A percentile compares a stretch with the other conserved stretches of the same genome.
These are phyloP conservation scores for Synergus gifuensis DNA, from an alignment of 2,888 invertebrate species.

Conservation along the genomic window DNA sequence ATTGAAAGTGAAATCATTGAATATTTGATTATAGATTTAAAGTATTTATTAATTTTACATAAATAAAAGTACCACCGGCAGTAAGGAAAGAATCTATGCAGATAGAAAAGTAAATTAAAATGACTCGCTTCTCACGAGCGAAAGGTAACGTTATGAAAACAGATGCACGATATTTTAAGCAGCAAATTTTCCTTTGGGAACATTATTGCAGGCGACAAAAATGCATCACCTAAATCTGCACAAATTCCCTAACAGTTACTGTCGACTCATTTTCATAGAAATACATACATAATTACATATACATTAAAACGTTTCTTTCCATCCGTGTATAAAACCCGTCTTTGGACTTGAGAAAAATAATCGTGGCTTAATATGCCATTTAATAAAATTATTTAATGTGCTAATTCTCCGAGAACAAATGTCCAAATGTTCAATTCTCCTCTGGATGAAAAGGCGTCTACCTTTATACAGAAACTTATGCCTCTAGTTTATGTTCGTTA, in stretches of 20 bases:
- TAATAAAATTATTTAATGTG: slow-evolving; percentile 1
- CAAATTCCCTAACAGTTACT: background rate
- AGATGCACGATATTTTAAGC: background rate
- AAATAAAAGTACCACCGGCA: slow-evolving; percentile 15
- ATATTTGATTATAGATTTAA: slow-evolving; percentile 15
- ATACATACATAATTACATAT: background rate
- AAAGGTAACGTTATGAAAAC: background rate
- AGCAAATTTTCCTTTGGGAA: background rate
- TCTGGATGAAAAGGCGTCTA: background rate
- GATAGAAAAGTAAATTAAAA: slow-evolving; percentile 1
- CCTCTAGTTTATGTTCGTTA: background rate
- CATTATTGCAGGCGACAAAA: background rate
- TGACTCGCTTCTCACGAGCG: slow-evolving; percentile 6
- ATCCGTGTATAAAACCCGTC: slow-evolving; percentile 3
- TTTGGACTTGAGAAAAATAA: background rate
- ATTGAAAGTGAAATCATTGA: background rate
- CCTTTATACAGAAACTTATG: slow-evolving; percentile 29
- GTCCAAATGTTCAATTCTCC: background rate
- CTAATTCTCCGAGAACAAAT: background rate
- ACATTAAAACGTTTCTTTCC: slow-evolving; percentile 8
- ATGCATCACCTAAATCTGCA: slow-evolving; percentile 27
- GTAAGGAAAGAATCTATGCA: slow-evolving; percentile 18
- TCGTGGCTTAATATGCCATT: background rate
- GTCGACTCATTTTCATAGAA: slow-evolving; percentile 10
- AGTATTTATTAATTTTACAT: slow-evolving; percentile 34